These are phyloP conservation scores for Oreochromis grahami DNA, from an alignment of 2,797 vertebrate genomes.

Conservation along the genomic window DNA sequence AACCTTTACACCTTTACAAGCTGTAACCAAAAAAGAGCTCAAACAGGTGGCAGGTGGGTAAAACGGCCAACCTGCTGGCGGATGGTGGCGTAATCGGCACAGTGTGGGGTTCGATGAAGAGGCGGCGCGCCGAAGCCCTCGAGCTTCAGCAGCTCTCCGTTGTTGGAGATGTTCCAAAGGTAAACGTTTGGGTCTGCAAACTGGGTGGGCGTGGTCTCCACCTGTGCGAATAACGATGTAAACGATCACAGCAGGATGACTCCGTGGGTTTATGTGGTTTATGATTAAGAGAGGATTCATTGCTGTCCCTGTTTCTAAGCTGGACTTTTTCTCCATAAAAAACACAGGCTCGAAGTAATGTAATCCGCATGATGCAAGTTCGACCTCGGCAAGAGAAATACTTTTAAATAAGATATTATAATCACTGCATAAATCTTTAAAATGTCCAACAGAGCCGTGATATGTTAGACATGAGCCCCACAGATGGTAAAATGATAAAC, in stretches of 20 bases:
- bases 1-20: neutral
- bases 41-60: neutral
- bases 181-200: slow-evolving; percentile 89
- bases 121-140: slow-evolving; percentile 69
- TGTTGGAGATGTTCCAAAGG: slow-evolving; percentile 88
- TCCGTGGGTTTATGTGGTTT: slow-evolving; percentile 24
- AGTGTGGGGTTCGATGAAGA: slow-evolving; percentile 68
- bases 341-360: neutral
- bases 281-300: slow-evolving; percentile 42
- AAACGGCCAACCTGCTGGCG: slow-evolving; percentile 75
- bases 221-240: slow-evolving; percentile 66
- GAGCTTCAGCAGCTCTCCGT: slow-evolving; percentile 82
- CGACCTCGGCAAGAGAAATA: neutral
- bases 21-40: neutral
- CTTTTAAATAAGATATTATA: neutral
- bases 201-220: slow-evolving; percentile 86
- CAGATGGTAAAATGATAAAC: neutral
- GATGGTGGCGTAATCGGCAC: slow-evolving; percentile 85
- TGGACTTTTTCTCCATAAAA: slow-evolving; percentile 58
- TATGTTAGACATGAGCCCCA: neutral
- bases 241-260: neutral
- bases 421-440: neutral
- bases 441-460: neutral
- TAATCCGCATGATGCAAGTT: neutral
- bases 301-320: neutral